Evolutionary conservation across 2,797 vertebrate species (phyloP), one percentile per base, ranked within the genome.

Genomic region (Xenopus petersii): DNA sequence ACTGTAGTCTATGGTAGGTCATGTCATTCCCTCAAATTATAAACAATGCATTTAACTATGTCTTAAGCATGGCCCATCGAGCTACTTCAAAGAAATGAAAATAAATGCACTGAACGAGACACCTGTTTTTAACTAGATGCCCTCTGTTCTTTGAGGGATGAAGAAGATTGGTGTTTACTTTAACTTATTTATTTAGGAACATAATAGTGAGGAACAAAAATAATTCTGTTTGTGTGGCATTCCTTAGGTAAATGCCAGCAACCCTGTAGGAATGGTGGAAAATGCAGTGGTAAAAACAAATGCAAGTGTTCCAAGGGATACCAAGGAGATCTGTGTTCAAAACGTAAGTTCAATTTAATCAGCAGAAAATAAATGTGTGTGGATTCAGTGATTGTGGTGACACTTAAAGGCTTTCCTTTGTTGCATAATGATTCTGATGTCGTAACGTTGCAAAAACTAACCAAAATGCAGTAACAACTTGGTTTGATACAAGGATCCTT

Each of bases 281-380:
- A 93, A 89, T 96, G 94, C 83, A 93, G 89, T 11, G 93, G 94
- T n/a, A 94, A 83, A 84, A 94, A 94, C 82, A 95, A 94, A 80
- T 96, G 94, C 86, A 96, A 96, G 83, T 96, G 94, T 73, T 88
- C 90, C 83, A 96, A 95, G 81, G 94, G 94, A 75, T 95, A 94
- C 83, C 92, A 94, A 74, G 94, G 94, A 80, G 94, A 96, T 83
- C 87, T 95, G 33, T 96, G 94, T 73, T 93, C 93, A 56, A 95
- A 94, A 82, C 92, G 94, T 95, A 80, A 94, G 93, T 87, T 17
- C 5, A 11, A 10, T 56, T 56, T 2, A 56, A 56, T 56, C 5
- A 56, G 15, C 6, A 51, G 49, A 51, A 51, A 15, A 51, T 51
- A 0, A 4, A 12, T 10, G 6, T 51, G 49, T 51, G 49, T 51